phyloP scores from a whole-genome alignment of 1,140 invertebrate species.

The Elymnias hypermnestra region DNA sequence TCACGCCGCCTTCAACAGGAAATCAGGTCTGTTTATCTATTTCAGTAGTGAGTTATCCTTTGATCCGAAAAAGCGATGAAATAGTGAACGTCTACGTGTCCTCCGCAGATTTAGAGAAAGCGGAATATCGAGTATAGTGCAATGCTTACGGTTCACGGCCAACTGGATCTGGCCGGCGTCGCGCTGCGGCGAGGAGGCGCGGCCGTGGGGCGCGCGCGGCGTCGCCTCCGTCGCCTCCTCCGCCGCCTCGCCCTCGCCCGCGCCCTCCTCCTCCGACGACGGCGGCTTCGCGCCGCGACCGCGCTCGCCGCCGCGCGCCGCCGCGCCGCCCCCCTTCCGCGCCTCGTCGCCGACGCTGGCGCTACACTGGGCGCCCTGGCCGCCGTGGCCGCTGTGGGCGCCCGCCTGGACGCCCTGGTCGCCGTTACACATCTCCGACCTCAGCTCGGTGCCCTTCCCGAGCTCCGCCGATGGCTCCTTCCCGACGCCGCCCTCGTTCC shows the following conservation, averaged over 20 bases:
- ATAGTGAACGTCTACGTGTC: no score
- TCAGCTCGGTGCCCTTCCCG: constrained; percentile 89
- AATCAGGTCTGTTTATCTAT: constrained; percentile 59
- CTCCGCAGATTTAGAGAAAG: constrained; percentile 94
- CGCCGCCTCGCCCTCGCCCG: constrained; percentile 82
- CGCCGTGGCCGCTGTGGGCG: constrained; percentile 80
- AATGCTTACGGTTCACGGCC: constrained; percentile 78
- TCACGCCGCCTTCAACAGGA: constrained; percentile 40
- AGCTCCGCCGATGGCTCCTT: constrained; percentile 88
- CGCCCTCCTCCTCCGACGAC: constrained; percentile 82
- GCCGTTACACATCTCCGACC: constrained; percentile 86
- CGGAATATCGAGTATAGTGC: constrained; percentile 94
- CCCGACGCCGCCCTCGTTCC: constrained; percentile 81
- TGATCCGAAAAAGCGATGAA: no score
- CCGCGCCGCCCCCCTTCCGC: constrained; percentile 78
- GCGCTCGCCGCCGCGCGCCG: constrained; percentile 82
- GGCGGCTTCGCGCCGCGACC: constrained; percentile 84
- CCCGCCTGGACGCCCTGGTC: constrained; percentile 80
- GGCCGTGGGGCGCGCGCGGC: constrained; percentile 36
- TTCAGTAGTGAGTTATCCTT: no score
- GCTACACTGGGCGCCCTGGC: constrained; percentile 76
- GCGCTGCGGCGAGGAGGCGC: constrained; percentile 77
- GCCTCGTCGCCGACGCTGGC: constrained; percentile 61
- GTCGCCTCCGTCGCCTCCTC: constrained; percentile 80
- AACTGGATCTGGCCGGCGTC: constrained; percentile 84